phyloP scores from a whole-genome alignment of 2,113 vertebrate genomes.

The Columba janthina region DNA sequence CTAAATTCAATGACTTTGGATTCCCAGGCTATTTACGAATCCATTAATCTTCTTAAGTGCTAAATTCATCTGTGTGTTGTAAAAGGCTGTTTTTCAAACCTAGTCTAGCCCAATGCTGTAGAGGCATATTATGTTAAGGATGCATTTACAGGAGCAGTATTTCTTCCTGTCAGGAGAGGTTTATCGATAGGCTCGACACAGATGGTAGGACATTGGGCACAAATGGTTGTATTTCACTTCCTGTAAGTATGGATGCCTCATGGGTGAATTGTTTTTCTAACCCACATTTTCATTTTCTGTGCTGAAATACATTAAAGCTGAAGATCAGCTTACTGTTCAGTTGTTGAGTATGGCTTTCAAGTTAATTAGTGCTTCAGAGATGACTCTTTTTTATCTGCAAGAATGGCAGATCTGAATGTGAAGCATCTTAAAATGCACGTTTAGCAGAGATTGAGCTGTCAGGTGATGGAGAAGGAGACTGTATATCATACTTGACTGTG shows the following conservation, averaged over 20 bases:
- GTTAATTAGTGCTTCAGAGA: conserved; percentile 17
- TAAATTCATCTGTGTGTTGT: conserved; percentile 66
- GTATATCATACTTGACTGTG: neutral
- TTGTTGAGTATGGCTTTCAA: neutral
- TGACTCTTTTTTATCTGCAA: conserved; percentile 16
- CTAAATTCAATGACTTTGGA: conserved; percentile 69
- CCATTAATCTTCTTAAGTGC: conserved; percentile 80
- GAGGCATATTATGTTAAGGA: conserved; percentile 36
- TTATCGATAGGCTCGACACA: conserved; percentile 35
- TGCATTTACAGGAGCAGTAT: conserved; percentile 11
- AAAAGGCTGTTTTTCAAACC: conserved; percentile 69
- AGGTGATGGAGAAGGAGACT: neutral
- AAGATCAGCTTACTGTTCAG: neutral
- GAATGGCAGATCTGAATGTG: neutral
- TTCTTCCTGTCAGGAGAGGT: conserved; percentile 33
- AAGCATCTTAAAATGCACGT: neutral
- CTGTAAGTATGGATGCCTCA: neutral
- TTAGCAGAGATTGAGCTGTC: conserved; percentile 1
- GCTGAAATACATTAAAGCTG: neutral
- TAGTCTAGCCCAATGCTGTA: conserved; percentile 35
- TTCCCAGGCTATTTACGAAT: conserved; percentile 79
- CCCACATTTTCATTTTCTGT: neutral
- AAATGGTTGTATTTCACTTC: conserved; percentile 30
- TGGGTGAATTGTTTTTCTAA: conserved; percentile 10
- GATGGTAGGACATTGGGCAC: neutral